phyloP scores from a whole-genome alignment of 1,140 invertebrate species.

The Pseudomyrmex sp. region DNA sequence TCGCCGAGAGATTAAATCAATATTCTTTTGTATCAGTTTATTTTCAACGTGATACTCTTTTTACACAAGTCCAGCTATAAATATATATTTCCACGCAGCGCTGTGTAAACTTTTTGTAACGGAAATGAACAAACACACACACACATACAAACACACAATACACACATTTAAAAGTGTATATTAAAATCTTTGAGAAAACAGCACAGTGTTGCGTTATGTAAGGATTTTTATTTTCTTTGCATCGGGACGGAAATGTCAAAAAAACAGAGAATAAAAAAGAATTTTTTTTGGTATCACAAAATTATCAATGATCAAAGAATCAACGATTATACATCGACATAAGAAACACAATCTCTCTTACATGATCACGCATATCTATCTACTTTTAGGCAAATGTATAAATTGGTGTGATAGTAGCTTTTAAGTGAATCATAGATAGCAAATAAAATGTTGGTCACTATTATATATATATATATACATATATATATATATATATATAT shows the following conservation, averaged over 20 bases:
- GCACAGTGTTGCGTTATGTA: not conserved
- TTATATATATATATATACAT: conserved; percentile 19
- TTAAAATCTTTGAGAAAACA: too few species aligned
- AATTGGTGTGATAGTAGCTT: conserved; percentile 85
- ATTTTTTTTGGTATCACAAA: conserved; percentile 40
- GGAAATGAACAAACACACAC: not conserved
- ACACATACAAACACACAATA: not conserved
- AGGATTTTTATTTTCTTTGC: conserved; percentile 20
- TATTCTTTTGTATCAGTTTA: conserved; percentile 6
- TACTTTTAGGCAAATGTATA: conserved; percentile 81
- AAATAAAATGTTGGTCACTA: conserved; percentile 77
- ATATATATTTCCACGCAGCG: not conserved
- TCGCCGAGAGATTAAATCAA: not conserved
- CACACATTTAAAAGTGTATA: too few species aligned
- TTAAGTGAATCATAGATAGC: conserved; percentile 79
- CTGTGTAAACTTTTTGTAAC: not conserved
- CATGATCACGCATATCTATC: conserved; percentile 70
- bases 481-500: conserved; percentile 47
- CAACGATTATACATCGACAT: conserved; percentile 52
- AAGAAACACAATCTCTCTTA: too few species aligned
- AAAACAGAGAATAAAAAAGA: not conserved
- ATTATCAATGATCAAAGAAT: conserved; percentile 24
- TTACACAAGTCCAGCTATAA: not conserved
- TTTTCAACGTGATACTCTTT: not conserved
- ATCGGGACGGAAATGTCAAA: not conserved